These are phyloP conservation scores for Caenorhabditis wallacei DNA, from an alignment of 2,888 invertebrate species.

Conservation along the genomic window DNA sequence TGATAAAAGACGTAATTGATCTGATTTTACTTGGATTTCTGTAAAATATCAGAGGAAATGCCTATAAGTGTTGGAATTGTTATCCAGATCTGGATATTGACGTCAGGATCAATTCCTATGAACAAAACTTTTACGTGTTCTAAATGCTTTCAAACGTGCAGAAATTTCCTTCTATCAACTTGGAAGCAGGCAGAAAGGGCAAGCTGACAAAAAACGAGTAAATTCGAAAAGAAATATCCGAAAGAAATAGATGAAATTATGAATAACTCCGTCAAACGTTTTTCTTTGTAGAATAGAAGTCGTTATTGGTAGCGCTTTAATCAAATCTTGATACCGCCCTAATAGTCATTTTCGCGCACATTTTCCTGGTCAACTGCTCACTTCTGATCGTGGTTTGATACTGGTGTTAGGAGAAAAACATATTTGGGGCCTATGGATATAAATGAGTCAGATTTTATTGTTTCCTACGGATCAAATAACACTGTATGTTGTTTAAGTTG, in stretches of 20 bases:
- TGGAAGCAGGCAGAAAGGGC: too few species aligned
- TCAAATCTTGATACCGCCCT: conserved; percentile 31
- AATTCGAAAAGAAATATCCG: not conserved
- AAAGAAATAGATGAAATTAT: conserved; percentile 32
- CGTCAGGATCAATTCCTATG: too few species aligned
- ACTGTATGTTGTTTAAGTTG: not conserved
- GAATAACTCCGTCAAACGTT: conserved; percentile 13
- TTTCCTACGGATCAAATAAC: not conserved
- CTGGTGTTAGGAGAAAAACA: conserved; percentile 6
- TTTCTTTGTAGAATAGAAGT: conserved; percentile 26
- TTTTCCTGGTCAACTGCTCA: conserved; percentile 16
- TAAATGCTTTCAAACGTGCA: too few species aligned
- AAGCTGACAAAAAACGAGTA: conserved; percentile 3
- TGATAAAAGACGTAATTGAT: too few species aligned
- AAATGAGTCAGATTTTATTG: not conserved
- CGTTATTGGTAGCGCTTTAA: conserved; percentile 43
- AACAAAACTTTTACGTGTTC: too few species aligned
- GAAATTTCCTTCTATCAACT: too few species aligned
- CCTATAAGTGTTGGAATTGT: too few species aligned
- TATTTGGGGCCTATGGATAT: not conserved
- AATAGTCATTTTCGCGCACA: conserved; percentile 32
- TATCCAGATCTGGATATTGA: too few species aligned
- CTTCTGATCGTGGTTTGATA: conserved; percentile 30
- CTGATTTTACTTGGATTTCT: too few species aligned
- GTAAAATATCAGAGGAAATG: too few species aligned